These are phyloP conservation scores for Pherbina coryleti DNA, from an alignment of 2,888 invertebrate genomes.

Conservation along the genomic window DNA sequence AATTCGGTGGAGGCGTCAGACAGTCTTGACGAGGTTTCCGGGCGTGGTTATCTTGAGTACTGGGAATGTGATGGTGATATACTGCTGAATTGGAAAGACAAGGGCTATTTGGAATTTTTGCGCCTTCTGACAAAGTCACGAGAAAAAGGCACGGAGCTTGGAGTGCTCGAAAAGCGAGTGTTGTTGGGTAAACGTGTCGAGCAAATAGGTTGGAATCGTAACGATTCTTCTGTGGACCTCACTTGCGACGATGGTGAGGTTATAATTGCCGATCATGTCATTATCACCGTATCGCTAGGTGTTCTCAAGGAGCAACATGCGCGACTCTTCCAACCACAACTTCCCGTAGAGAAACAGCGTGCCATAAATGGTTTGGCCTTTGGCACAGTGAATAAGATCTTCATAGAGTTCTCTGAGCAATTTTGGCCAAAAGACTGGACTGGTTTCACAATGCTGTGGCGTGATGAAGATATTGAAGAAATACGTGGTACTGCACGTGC, in stretches of 20 bases:
- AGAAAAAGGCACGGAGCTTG: constrained; percentile 54
- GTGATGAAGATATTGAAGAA: constrained; percentile 69
- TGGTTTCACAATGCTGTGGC: constrained; percentile 75
- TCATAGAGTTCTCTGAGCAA: constrained; percentile 72
- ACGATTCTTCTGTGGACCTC: constrained; percentile 57
- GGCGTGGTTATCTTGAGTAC: constrained; percentile 75
- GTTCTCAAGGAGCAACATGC: constrained; percentile 72
- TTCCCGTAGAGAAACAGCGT: constrained; percentile 70
- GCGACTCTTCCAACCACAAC: constrained; percentile 70
- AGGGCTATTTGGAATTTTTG: constrained; percentile 78
- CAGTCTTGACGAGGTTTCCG: constrained; percentile 78
- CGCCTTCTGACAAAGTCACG: constrained; percentile 74
- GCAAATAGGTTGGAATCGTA: constrained; percentile 63
- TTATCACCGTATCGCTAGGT: constrained; percentile 75
- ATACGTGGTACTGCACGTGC: constrained; percentile 63
- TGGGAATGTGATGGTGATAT: constrained; percentile 80
- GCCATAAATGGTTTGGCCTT: constrained; percentile 73
- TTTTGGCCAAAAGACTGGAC: constrained; percentile 74
- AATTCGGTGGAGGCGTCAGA: constrained; percentile 74
- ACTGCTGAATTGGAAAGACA: constrained; percentile 80
- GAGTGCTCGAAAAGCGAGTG: constrained; percentile 65
- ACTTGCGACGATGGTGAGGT: constrained; percentile 66
- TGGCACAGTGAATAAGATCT: constrained; percentile 76
- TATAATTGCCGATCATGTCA: constrained; percentile 74
- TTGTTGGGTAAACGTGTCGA: constrained; percentile 58